A percentile compares a stretch with the other conserved stretches of the same genome.
phyloP scores from a whole-genome alignment of 2,797 vertebrate species.

The Gobionotothen gibberifrons region DNA sequence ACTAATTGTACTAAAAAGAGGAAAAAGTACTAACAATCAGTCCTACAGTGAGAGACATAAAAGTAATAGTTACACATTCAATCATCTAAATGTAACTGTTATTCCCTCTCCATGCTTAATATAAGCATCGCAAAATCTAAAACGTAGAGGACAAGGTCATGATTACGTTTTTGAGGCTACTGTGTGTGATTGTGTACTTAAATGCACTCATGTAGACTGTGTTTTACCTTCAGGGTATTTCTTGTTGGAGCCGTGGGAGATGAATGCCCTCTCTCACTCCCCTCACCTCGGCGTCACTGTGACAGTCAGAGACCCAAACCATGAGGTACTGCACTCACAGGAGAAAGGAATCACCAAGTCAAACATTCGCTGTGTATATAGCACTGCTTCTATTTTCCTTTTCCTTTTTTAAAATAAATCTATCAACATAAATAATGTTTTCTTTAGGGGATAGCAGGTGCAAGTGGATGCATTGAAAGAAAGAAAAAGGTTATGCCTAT shows the following conservation, averaged over 20 bases:
- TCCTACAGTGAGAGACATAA: neutral
- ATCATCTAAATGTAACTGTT: neutral
- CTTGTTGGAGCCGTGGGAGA: constrained; percentile 89
- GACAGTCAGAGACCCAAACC: constrained; percentile 84
- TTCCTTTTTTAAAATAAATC: no score
- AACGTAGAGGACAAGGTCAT: neutral
- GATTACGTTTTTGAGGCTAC: neutral
- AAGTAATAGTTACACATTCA: neutral
- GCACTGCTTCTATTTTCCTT: no score
- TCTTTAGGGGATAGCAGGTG: no score
- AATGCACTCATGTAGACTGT: constrained; percentile 5
- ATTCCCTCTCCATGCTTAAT: neutral
- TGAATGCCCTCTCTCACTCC: constrained; percentile 67
- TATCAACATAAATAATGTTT: no score
- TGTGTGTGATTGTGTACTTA: constrained; percentile 2
- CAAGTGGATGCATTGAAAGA: no score
- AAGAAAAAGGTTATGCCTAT: no score
- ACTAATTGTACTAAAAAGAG: neutral
- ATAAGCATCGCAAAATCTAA: neutral
- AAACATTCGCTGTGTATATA: constrained; percentile 2
- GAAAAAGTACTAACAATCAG: neutral
- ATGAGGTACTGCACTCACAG: constrained; percentile 82
- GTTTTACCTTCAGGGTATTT: constrained; percentile 84
- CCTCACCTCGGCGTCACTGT: constrained; percentile 90
- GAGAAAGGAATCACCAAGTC: neutral